phyloP scores from a whole-genome alignment of 64 coral and sea anemone species.

The Stylophora pistillata region DNA sequence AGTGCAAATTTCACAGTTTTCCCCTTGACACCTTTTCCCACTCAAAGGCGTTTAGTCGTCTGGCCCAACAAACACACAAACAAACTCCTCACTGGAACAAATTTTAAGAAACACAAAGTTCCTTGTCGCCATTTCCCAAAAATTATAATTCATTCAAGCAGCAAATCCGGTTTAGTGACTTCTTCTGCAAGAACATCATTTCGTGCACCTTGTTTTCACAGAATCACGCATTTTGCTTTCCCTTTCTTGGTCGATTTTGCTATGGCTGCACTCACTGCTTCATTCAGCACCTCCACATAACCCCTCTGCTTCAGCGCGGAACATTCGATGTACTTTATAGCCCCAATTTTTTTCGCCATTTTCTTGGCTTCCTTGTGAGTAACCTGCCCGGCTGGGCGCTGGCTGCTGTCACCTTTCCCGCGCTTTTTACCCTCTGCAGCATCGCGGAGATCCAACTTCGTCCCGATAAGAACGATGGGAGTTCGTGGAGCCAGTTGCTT shows the following conservation, averaged over 20 bases:
- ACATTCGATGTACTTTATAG: constrained; percentile 83
- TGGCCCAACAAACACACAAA: not conserved
- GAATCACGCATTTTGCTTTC: constrained; percentile 57
- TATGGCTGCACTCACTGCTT: constrained; percentile 65
- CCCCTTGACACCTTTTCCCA: not conserved
- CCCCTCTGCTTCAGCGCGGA: constrained; percentile 85
- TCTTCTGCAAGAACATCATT: not conserved
- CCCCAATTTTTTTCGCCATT: constrained; percentile 74
- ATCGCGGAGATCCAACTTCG: constrained; percentile 82
- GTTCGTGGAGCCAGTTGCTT: constrained; percentile 59
- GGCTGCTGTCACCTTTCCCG: constrained; percentile 31
- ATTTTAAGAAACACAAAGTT: too few relatives aligned
- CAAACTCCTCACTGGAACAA: not conserved
- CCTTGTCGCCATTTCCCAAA: too few relatives aligned
- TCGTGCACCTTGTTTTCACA: constrained; percentile 24
- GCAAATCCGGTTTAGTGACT: not conserved
- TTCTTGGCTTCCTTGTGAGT: constrained; percentile 78
- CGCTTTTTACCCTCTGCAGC: constrained; percentile 35
- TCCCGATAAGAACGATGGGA: constrained; percentile 88
- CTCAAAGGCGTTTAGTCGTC: not conserved
- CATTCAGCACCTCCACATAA: constrained; percentile 77
- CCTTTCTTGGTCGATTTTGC: constrained; percentile 46
- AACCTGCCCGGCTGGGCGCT: constrained; percentile 6
- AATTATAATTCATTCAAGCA: not conserved
- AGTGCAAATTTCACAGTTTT: not conserved